Base-by-base conservation (phyloP, 2,888 invertebrate genomes). In the Plusia festucae region DNA sequence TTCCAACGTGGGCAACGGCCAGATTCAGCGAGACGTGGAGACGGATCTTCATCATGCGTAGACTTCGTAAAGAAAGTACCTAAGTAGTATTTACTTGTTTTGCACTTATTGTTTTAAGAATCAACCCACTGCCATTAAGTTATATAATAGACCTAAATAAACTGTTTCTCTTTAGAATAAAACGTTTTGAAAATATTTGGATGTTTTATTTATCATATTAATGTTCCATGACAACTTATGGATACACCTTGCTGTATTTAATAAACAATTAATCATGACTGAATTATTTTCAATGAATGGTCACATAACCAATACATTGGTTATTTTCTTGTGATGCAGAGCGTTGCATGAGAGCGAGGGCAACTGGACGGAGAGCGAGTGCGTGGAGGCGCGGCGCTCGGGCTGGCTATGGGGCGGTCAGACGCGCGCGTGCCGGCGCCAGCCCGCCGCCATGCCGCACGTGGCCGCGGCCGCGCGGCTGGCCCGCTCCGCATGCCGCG, bases 381-480 rank as follows among this genome's bases (percentile, higher is more conserved):
- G 95, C 75, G 76, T 81, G 68, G 91, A 89, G 68, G 92, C 93
- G 40, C 92, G 95, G 34, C 94, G 92, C 55, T 85, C 88, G 32
- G 96, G 96, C 60, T 91, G 96, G 66, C 90, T 97, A 82, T 96
- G 96, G 89, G 93, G 95, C 82, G 95, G 95, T 69, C 97, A 97
- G 88, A 96, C 96, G 60, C 96, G 96, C 79, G 95, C 96, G 74
- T 97, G 97, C 88, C 95, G 96, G 65, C 95, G 96, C n/a, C 95
- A 96, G 77, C 96, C 96, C 69, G 96, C 96, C 70, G 95, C 96
- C 76, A 97, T 98, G 97, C 96, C 96, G 58, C 96, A 97, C 84
- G 96, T 98, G 68, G 96, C 97, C n/a, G 95, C 96, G 58, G 98
- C 98, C 0, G 97, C 98, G 5, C 93, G 95, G 46, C 93, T 96